A percentile compares a stretch with the other conserved stretches of the same genome.
Evolutionary conservation across 2,113 vertebrate genomes (phyloP).

Genomic region (Erpornis zantholeuca): DNA sequence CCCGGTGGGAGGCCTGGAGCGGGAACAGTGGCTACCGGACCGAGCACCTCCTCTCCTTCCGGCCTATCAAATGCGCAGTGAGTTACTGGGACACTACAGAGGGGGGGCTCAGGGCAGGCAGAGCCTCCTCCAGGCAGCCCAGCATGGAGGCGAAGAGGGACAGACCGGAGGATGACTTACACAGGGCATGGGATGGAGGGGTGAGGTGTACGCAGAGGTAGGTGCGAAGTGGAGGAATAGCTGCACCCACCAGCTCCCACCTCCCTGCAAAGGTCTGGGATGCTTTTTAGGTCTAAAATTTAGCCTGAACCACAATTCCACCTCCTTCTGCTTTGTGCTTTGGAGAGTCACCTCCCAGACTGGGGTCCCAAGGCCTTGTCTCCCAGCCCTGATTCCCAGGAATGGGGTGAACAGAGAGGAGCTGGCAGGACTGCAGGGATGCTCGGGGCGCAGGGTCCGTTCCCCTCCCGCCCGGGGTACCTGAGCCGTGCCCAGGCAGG

Average conservation of each 20-base stretch:
- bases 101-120: background rate
- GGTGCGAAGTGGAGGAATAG: rapidly evolving
- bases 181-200: background rate
- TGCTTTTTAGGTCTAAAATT: background rate
- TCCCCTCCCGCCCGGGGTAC: background rate
- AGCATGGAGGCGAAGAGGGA: background rate
- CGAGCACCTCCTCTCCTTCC: constrained; percentile 93
- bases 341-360: background rate
- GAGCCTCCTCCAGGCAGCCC: background rate
- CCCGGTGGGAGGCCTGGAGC: constrained; percentile 91
- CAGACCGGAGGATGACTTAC: background rate
- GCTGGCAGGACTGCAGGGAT: rapidly evolving
- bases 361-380: background rate
- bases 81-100: constrained; percentile 6
- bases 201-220: background rate
- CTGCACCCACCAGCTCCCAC: background rate
- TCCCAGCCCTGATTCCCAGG: rapidly evolving
- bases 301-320: background rate
- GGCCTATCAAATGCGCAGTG: constrained; percentile 89
- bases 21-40: constrained; percentile 93
- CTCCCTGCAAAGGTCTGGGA: background rate
- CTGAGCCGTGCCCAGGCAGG: background rate
- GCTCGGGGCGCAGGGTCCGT: rapidly evolving
- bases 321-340: background rate
- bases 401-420: background rate